Percentiles rank a stretch among this genome's conserved stretches.
Conservation (phyloP, 2,888 invertebrate genomes). For the Ormyrus rosae region DNA sequence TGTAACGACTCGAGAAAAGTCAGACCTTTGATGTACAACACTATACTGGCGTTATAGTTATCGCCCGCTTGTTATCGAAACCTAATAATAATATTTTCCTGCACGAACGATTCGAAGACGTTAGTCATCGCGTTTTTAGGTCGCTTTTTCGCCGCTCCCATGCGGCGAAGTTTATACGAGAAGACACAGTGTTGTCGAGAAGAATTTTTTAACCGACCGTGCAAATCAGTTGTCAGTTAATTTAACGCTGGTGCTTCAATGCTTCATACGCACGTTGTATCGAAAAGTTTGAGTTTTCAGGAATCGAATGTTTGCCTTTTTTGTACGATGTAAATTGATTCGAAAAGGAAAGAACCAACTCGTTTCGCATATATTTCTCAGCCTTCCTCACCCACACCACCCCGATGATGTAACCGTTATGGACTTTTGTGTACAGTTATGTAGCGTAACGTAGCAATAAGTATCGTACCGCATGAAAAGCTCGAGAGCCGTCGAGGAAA, state of each 20-base stretch:
- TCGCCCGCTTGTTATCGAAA: not conserved
- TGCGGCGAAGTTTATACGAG: not conserved
- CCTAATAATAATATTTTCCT: slow-evolving; percentile 1
- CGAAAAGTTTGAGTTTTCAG: slow-evolving; percentile 3
- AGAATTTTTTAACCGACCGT: not conserved
- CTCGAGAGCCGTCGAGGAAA: not conserved
- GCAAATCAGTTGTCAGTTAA: not conserved
- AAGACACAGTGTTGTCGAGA: not conserved
- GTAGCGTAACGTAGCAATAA: slow-evolving; percentile 27
- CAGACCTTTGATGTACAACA: slow-evolving; percentile 47
- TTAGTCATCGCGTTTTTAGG: not conserved
- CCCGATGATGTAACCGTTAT: not conserved
- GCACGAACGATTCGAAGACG: not conserved
- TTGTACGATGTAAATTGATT: slow-evolving; percentile 25
- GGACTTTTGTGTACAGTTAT: slow-evolving; percentile 27
- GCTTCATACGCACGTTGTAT: not conserved
- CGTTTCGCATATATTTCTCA: no score
- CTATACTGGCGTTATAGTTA: not conserved
- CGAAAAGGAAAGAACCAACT: not conserved
- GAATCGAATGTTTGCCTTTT: slow-evolving; percentile 18
- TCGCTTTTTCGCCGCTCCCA: not conserved
- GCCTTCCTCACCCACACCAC: no score
- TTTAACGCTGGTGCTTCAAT: not conserved
- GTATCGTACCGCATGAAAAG: slow-evolving; percentile 6
- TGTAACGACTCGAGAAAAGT: slow-evolving; percentile 26